Evolutionary conservation across 2,113 vertebrate genomes (phyloP).

Genomic region (Otus sunia): DNA sequence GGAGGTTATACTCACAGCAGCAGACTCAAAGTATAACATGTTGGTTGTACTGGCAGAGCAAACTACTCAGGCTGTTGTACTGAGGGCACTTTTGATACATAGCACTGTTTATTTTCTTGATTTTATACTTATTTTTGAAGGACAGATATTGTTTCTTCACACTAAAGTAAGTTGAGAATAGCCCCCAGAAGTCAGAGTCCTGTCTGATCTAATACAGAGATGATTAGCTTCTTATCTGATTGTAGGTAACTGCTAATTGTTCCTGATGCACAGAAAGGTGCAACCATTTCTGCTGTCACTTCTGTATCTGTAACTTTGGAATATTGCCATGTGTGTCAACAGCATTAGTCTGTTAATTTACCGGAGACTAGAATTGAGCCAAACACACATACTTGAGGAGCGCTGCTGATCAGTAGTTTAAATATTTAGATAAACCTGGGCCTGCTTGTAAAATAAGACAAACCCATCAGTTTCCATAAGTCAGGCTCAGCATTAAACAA

Average conservation of each 20-base stretch:
- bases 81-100: not conserved
- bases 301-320: not conserved
- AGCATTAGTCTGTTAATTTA: not conserved
- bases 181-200: not conserved
- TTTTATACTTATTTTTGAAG: not conserved
- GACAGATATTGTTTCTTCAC: not conserved
- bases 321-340: not conserved
- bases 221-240: not conserved
- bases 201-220: not conserved
- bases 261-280: not conserved
- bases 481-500: not conserved
- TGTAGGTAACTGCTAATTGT: not conserved
- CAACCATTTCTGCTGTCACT: not conserved
- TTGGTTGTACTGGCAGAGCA: not conserved
- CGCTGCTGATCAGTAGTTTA: not conserved
- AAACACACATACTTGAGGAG: not conserved
- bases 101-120: not conserved
- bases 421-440: conserved; percentile 1
- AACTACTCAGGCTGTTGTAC: not conserved
- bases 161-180: not conserved
- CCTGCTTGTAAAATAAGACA: not conserved
- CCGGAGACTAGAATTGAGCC: not conserved
- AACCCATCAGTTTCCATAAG: not conserved
- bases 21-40: not conserved
- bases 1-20: not conserved